Conservation (phyloP, 2,113 vertebrate species). For the Pseudorectes ferrugineus region DNA sequence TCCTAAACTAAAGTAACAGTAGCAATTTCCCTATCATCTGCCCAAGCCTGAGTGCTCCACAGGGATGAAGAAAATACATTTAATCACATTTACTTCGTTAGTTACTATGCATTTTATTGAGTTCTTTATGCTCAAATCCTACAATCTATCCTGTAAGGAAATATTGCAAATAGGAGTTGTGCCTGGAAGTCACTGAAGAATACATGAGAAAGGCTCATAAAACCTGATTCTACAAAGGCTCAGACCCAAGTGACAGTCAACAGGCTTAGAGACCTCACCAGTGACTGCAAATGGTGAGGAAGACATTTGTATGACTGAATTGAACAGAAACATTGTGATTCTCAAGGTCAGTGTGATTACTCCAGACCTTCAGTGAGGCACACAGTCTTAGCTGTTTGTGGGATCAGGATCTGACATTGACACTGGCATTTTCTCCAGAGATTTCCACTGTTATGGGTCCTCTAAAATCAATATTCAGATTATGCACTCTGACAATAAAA, state of each 20-base stretch:
- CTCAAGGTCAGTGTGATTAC: not conserved
- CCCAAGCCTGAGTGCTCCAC: not conserved
- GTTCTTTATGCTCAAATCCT: not conserved
- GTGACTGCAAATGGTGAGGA: accelerated
- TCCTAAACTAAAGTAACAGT: not conserved
- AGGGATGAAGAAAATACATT: not conserved
- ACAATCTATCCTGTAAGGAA: not conserved
- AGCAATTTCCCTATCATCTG: not conserved
- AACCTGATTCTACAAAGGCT: not conserved
- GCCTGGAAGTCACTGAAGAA: not conserved
- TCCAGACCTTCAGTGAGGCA: not conserved
- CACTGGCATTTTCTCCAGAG: not conserved
- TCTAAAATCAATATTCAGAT: not conserved
- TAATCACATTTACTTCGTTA: not conserved
- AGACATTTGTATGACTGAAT: not conserved
- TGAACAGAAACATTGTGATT: not conserved
- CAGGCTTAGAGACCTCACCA: not conserved
- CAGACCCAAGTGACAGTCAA: not conserved
- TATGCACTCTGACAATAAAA: not conserved
- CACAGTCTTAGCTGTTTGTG: not conserved
- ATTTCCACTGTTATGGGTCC: not conserved
- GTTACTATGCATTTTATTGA: not conserved
- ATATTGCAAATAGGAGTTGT: not conserved
- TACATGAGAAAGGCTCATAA: not conserved
- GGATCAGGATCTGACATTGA: not conserved